A percentile compares a stretch with the other conserved stretches of the same genome.
These are phyloP conservation scores for Epizoanthus stellaris DNA, from an alignment of 92 coral and sea anemone species.

Conservation along the genomic window DNA sequence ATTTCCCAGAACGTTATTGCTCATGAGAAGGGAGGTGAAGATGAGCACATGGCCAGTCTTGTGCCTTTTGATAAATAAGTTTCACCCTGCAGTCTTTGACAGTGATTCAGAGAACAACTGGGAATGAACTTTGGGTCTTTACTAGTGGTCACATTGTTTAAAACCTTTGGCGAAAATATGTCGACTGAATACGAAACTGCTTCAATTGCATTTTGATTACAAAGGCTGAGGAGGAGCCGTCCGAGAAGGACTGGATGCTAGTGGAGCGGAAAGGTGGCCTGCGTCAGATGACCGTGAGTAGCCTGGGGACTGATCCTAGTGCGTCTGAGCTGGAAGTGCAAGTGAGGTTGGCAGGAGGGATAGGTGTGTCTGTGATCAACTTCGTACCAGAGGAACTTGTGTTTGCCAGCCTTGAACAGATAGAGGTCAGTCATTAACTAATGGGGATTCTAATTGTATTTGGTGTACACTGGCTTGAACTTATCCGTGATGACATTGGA, in stretches of 20 bases:
- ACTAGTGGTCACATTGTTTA: not conserved
- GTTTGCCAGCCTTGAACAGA: conserved; percentile 88
- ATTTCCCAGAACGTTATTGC: too few relatives aligned
- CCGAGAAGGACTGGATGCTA: conserved; percentile 92
- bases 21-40: too few relatives aligned
- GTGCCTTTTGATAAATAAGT: too few relatives aligned
- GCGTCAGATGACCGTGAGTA: conserved; percentile 78
- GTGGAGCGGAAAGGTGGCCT: conserved; percentile 88
- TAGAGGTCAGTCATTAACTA: conserved; percentile 70
- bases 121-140: not conserved
- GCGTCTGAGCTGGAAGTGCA: conserved; percentile 85
- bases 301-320: conserved; percentile 55
- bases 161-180: not conserved
- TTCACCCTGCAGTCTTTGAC: not conserved
- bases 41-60: too few relatives aligned
- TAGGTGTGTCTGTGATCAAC: conserved; percentile 94
- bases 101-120: not conserved
- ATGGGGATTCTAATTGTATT: too few relatives aligned
- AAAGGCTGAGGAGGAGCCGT: conserved; percentile 70
- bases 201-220: not conserved
- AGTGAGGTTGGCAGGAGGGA: conserved; percentile 94
- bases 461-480: too few relatives aligned
- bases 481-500: not conserved
- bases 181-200: not conserved
- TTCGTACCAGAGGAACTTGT: conserved; percentile 92